Evolutionary conservation across 2,888 invertebrate genomes (phyloP).

Genomic region (Thereva nobilitata): DNA sequence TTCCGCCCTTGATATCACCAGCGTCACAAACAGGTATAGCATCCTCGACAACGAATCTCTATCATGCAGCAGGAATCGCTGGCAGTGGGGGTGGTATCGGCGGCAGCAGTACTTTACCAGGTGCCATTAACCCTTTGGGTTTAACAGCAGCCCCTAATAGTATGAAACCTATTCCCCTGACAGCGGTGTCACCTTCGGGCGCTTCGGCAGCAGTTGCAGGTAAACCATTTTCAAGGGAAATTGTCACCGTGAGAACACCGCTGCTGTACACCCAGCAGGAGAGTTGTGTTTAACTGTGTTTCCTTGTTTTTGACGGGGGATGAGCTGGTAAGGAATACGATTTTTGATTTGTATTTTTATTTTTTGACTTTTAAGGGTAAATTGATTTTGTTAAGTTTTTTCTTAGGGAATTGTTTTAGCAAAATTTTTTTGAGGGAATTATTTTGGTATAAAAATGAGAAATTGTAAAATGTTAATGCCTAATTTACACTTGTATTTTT

Average conservation of each 20-base stretch:
- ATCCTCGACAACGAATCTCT: conserved; percentile 37
- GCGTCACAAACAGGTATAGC: neutral
- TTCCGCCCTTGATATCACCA: conserved; percentile 57
- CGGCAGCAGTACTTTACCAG: conserved; percentile 50
- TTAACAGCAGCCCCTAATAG: conserved; percentile 22
- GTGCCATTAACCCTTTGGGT: conserved; percentile 36
- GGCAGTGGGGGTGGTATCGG: conserved; percentile 39
- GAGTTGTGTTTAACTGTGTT: conserved; percentile 66
- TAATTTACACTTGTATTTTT: too few species aligned
- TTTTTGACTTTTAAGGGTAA: too few species aligned
- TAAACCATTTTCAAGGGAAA: conserved; percentile 62
- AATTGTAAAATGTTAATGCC: too few species aligned
- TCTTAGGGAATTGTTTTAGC: too few species aligned
- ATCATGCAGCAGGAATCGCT: conserved; percentile 42
- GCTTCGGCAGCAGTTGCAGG: conserved; percentile 16
- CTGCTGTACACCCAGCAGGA: conserved; percentile 70
- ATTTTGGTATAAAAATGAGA: too few species aligned
- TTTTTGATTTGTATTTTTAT: too few species aligned
- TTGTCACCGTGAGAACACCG: conserved; percentile 70
- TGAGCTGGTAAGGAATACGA: too few species aligned
- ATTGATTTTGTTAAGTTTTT: too few species aligned
- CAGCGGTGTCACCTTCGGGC: conserved; percentile 24
- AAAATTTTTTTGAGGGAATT: too few species aligned
- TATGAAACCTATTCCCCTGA: conserved; percentile 28
- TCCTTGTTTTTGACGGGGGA: conserved; percentile 20